Evolutionary conservation across 2,888 invertebrate species (phyloP).

Genomic region (Ormyrus labotus): DNA sequence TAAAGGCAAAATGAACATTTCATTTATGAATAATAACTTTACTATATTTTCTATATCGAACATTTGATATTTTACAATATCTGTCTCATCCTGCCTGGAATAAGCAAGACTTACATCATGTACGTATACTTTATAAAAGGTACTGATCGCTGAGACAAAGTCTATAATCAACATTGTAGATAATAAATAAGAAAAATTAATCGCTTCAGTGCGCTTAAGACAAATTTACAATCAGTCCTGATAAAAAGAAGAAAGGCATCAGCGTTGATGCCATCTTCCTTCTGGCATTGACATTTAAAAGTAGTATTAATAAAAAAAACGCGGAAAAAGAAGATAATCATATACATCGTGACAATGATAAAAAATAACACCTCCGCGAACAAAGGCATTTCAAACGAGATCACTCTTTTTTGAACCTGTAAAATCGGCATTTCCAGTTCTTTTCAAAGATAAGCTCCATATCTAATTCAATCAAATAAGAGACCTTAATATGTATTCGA

Average conservation of each 20-base stretch:
- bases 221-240: conserved; percentile 44
- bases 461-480: no score
- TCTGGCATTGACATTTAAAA: conserved; percentile 8
- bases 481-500: no score
- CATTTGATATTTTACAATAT: conserved; percentile 27
- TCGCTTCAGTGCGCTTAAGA: conserved; percentile 31
- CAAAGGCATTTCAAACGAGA: conserved; percentile 21
- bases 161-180: background rate
- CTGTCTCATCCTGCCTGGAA: conserved; percentile 9
- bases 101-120: background rate
- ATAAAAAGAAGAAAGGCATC: conserved; percentile 26
- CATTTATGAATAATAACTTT: conserved; percentile 31
- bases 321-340: background rate
- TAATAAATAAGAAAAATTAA: conserved; percentile 13
- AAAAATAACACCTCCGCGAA: background rate
- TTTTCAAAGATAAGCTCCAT: no score
- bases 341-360: background rate
- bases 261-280: background rate
- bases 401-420: background rate
- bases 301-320: background rate
- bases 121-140: conserved; percentile 20
- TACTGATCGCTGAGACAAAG: conserved; percentile 30
- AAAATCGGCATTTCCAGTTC: background rate
- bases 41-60: background rate
- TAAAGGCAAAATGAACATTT: no score